Evolutionary conservation across 2,797 vertebrate genomes (phyloP).

Genomic region (Spinibarbus caldwelli): DNA sequence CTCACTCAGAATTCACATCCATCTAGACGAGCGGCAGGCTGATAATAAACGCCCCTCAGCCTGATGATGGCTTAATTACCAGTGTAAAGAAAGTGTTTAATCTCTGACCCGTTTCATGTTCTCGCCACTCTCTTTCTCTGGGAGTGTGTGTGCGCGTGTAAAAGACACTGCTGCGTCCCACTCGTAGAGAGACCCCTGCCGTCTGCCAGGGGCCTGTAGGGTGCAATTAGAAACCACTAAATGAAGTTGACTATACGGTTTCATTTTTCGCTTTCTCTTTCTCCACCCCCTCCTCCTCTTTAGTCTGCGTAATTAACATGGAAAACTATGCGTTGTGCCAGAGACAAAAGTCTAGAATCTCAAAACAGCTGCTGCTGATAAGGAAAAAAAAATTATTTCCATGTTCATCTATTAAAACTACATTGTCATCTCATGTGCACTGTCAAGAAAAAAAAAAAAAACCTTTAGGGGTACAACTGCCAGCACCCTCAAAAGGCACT

Average conservation of each 20-base stretch:
- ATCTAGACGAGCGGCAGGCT: conserved; percentile 55
- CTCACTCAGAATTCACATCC: conserved; percentile 59
- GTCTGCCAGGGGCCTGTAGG: conserved; percentile 62
- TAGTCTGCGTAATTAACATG: conserved; percentile 63
- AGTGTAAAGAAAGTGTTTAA: conserved; percentile 66
- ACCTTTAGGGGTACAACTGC: neutral
- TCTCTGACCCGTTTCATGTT: conserved; percentile 66
- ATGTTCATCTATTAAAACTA: neutral
- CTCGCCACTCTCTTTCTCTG: conserved; percentile 54
- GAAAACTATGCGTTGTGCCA: conserved; percentile 52
- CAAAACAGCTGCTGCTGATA: conserved; percentile 14
- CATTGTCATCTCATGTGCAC: neutral
- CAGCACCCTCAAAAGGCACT: neutral
- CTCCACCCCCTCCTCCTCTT: conserved; percentile 55
- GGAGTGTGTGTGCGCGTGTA: conserved; percentile 53
- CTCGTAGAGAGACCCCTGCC: conserved; percentile 56
- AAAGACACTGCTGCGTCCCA: conserved; percentile 59
- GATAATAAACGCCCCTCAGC: conserved; percentile 63
- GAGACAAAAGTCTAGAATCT: conserved; percentile 32
- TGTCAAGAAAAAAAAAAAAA: neutral
- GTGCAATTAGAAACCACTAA: conserved; percentile 66
- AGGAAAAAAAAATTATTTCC: neutral
- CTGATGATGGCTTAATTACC: conserved; percentile 65
- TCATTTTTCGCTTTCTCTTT: conserved; percentile 59
- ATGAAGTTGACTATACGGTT: conserved; percentile 64